Percentiles rank a stretch among this genome's conserved stretches.
Evolutionary conservation across 2,797 vertebrate genomes (phyloP).

Genomic region (Loriculus beryllinus): DNA sequence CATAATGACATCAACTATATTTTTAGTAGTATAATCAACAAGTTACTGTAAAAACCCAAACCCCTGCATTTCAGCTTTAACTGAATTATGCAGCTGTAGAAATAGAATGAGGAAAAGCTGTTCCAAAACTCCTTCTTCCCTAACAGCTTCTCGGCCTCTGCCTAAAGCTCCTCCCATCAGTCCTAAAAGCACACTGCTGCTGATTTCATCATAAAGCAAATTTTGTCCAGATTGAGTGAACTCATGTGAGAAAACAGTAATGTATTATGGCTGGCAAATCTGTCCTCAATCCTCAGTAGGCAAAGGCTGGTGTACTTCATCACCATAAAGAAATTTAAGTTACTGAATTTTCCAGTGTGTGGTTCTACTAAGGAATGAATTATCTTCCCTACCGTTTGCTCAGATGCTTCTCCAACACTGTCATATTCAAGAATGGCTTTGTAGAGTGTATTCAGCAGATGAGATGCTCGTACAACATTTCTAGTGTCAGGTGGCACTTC

Average conservation of each 20-base stretch:
- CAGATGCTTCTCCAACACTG: slow-evolving; percentile 91
- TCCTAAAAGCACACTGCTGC: background rate
- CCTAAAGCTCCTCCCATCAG: background rate
- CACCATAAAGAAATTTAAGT: background rate
- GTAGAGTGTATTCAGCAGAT: slow-evolving; percentile 95
- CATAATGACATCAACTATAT: background rate
- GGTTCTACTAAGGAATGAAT: background rate
- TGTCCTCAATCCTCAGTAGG: background rate
- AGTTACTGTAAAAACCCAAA: background rate
- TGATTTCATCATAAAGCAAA: background rate
- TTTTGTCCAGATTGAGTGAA: background rate
- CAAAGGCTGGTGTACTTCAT: background rate
- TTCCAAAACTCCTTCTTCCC: background rate
- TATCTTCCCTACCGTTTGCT: slow-evolving; percentile 84
- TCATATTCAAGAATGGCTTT: slow-evolving; percentile 97
- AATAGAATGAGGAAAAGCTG: background rate
- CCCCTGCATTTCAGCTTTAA: background rate
- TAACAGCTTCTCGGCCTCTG: background rate
- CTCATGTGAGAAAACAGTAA: background rate
- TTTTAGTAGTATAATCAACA: background rate
- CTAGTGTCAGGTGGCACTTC: slow-evolving; percentile 93
- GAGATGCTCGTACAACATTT: slow-evolving; percentile 94
- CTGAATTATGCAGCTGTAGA: background rate
- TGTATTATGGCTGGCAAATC: background rate
- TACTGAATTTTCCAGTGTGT: background rate